Evolutionary conservation across 2,113 vertebrate genomes (phyloP).

Genomic region (Psilopogon haemacephalus): DNA sequence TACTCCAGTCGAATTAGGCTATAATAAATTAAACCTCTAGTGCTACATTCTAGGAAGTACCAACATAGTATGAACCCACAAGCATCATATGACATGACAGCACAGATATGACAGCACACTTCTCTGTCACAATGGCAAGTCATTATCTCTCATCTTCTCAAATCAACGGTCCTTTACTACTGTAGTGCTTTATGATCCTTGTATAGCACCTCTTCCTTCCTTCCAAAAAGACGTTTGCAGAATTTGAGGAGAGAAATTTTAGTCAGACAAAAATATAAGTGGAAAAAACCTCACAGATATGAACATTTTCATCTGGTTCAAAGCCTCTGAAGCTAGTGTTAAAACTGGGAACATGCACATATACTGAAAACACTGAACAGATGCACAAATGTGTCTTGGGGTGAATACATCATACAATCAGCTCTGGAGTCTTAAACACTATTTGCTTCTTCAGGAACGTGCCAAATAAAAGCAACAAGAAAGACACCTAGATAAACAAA

Average conservation of each 20-base stretch:
- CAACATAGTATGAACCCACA: not conserved
- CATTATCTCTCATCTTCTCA: not conserved
- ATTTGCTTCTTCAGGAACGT: conserved; percentile 46
- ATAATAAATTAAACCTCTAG: not conserved
- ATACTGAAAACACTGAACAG: conserved; percentile 57
- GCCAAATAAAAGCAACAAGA: conserved; percentile 57
- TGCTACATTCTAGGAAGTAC: not conserved
- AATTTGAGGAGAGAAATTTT: not conserved
- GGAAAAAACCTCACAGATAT: not conserved
- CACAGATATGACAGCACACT: not conserved
- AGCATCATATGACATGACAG: not conserved
- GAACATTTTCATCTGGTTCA: conserved; percentile 14
- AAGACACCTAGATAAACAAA: conserved; percentile 68
- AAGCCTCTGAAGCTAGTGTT: conserved; percentile 39
- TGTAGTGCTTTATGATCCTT: not conserved
- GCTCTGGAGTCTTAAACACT: conserved; percentile 46
- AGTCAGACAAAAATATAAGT: not conserved
- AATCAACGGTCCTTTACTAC: not conserved
- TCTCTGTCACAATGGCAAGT: not conserved
- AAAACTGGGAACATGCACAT: not conserved
- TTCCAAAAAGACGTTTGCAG: not conserved
- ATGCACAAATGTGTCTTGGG: conserved; percentile 44
- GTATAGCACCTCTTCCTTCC: not conserved
- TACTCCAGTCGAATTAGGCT: not conserved
- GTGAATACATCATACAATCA: conserved; percentile 31